phyloP scores from a whole-genome alignment of 2,888 invertebrate species.

The Fragum whitleyi region DNA sequence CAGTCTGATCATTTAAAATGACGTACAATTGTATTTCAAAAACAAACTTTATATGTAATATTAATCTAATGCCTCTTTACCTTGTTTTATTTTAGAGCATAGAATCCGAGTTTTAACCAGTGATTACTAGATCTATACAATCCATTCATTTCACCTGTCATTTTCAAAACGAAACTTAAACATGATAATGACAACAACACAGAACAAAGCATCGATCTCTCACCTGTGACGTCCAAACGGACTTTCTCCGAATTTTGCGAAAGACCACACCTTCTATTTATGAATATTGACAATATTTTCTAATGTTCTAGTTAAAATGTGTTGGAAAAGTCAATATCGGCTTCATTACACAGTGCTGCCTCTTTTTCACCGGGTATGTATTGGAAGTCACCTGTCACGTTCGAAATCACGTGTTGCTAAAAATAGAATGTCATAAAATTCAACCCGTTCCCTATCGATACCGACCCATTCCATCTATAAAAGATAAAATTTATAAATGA shows the following conservation, averaged over 20 bases:
- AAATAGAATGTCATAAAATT: background rate
- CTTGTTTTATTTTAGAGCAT: too few species aligned
- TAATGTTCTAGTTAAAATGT: background rate
- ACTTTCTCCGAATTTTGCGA: background rate
- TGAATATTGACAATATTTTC: background rate
- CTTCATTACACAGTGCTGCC: background rate
- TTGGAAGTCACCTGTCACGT: conserved; percentile 1
- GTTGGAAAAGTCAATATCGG: background rate
- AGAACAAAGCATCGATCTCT: background rate
- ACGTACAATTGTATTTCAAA: too few species aligned
- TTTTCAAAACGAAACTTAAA: too few species aligned
- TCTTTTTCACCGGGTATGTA: background rate
- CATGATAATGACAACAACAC: too few species aligned
- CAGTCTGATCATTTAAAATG: too few species aligned
- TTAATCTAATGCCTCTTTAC: too few species aligned
- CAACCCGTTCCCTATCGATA: background rate
- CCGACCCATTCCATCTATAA: background rate
- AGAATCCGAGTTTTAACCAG: too few species aligned
- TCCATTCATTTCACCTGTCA: too few species aligned
- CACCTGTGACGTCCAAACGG: background rate
- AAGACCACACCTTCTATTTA: background rate
- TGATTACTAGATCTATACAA: too few species aligned
- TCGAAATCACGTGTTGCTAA: background rate
- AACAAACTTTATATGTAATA: too few species aligned
- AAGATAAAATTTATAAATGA: too few species aligned